A percentile compares a stretch with the other conserved stretches of the same genome.
phyloP scores from a whole-genome alignment of 2,888 invertebrate species.

The Pollenia angustigena region DNA sequence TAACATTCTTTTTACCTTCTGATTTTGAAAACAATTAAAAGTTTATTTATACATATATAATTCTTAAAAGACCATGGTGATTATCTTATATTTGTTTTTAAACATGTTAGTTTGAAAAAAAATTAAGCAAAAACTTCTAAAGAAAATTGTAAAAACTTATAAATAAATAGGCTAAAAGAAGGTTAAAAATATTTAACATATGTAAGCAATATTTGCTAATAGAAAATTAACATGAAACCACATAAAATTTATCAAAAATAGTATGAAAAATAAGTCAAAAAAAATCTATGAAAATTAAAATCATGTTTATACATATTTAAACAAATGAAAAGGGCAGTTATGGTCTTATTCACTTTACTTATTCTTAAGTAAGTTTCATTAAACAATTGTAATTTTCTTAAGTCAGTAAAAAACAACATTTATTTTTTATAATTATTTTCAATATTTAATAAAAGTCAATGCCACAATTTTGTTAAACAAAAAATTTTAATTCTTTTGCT shows the following conservation, averaged over 20 bases:
- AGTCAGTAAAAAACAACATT: neutral
- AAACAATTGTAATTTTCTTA: neutral
- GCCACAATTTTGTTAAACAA: constrained; percentile 12
- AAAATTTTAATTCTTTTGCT: neutral
- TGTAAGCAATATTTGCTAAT: constrained; percentile 9
- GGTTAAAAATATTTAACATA: neutral
- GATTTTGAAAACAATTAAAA: constrained; percentile 31
- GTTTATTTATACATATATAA: constrained; percentile 42
- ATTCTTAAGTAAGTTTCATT: neutral
- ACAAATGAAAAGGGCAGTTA: neutral
- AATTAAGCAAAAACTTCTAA: neutral
- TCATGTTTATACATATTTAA: neutral
- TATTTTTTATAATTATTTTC: constrained; percentile 26
- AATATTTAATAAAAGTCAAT: constrained; percentile 38
- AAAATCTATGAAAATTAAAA: neutral
- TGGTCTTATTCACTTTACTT: no score
- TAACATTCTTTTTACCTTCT: constrained; percentile 18
- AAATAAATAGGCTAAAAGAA: constrained; percentile 15
- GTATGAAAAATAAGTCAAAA: no score
- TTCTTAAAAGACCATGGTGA: constrained; percentile 37
- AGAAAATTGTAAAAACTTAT: neutral
- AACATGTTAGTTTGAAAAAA: constrained; percentile 39
- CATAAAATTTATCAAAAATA: constrained; percentile 1
- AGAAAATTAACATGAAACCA: constrained; percentile 42
- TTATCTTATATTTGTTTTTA: constrained; percentile 48